A percentile compares a stretch with the other conserved stretches of the same genome.
Conservation (phyloP, 2,113 vertebrate genomes). For the Corvus cornix region DNA sequence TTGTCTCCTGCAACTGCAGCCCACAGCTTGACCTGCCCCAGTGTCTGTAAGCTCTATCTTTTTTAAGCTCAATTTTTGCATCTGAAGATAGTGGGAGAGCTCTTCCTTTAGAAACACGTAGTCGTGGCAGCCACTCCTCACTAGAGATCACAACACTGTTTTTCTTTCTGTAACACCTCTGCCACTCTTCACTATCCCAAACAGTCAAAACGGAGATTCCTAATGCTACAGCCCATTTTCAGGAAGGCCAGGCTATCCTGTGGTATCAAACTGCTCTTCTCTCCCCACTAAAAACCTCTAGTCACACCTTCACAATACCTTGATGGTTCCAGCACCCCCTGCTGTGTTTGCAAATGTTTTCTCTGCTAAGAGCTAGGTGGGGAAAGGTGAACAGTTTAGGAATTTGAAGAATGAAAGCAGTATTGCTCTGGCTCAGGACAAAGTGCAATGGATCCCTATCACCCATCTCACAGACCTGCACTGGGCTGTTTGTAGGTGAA, state of each 20-base stretch:
- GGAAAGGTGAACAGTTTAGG: conserved; percentile 22
- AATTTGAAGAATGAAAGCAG: conserved; percentile 18
- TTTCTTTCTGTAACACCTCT: not conserved
- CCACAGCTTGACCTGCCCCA: not conserved
- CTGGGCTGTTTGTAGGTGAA: not conserved
- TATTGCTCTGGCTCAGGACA: not conserved
- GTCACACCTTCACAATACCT: not conserved
- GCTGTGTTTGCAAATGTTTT: not conserved
- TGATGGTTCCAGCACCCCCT: not conserved
- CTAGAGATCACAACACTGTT: not conserved
- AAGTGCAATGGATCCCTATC: not conserved
- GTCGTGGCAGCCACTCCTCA: not conserved
- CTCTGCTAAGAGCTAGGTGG: not conserved
- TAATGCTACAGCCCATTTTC: not conserved
- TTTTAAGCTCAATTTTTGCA: not conserved
- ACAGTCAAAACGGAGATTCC: not conserved
- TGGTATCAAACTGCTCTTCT: not conserved
- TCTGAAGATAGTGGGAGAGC: not conserved
- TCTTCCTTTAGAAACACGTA: not conserved
- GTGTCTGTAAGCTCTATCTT: not conserved
- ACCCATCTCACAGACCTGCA: not conserved
- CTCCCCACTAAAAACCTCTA: not conserved
- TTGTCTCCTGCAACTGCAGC: not conserved
- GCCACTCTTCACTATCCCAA: not conserved
- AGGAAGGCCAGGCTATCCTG: not conserved